These are phyloP conservation scores for Gastracanthus pulcherrimus DNA, from an alignment of 2,888 invertebrate genomes.

Conservation along the genomic window DNA sequence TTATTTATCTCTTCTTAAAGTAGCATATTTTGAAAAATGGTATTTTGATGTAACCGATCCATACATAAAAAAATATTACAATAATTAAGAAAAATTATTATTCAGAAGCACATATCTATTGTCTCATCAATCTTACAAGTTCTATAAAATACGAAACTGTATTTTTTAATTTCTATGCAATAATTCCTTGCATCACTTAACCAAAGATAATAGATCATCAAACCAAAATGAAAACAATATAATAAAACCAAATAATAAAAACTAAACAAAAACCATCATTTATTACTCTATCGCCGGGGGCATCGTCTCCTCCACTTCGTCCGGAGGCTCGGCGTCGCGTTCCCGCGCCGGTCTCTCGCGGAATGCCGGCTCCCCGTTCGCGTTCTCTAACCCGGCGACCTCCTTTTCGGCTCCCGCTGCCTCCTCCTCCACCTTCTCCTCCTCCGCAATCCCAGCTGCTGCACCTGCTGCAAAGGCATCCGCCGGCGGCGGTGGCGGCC, in stretches of 20 bases:
- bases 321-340: background rate
- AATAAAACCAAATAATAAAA: background rate
- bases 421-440: background rate
- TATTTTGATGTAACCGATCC: no score
- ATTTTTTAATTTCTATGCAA: no score
- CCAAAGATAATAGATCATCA: no score
- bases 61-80: no score
- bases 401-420: conserved; percentile 38
- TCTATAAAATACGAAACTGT: no score
- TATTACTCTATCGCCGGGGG: background rate
- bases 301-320: background rate
- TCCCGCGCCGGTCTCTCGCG: conserved; percentile 19
- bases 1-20: no score
- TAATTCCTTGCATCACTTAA: no score
- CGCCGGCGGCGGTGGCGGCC: background rate
- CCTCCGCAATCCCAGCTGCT: conserved; percentile 1
- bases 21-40: no score
- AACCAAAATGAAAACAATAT: no score
- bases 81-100: no score
- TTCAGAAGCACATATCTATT: no score
- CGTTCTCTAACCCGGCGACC: conserved; percentile 56
- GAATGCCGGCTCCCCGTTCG: conserved; percentile 22
- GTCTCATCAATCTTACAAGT: no score
- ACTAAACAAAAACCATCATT: background rate
- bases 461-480: conserved; percentile 29